Base-by-base conservation (phyloP, 2,113 vertebrate species). In the Cyprinodon tularosa region DNA sequence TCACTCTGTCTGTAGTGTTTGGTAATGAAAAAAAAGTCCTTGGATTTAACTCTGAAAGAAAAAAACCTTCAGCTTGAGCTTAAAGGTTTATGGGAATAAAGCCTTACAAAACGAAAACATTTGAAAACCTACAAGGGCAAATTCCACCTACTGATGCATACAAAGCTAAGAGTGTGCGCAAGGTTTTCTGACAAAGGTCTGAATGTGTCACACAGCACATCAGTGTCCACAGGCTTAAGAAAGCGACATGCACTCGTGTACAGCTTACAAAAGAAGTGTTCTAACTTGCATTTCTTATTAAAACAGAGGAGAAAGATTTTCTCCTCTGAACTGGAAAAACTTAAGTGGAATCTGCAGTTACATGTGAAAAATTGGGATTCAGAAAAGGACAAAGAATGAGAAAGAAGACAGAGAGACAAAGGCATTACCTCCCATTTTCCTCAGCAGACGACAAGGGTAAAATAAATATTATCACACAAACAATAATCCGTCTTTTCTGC, bases 391-490 rank as follows among this genome's bases (percentile, higher is more conserved):
- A 68, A 77, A 70, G 39, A 71, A 82, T 82, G 78, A 86, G 68
- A 59, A 72, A 77, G n/a, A 48, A 85, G 77, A 86, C 78, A 40
- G 53, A 88, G 71, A 89, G 78, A 88, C 88, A 90, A 89, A 91
- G 62, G 74, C 84, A 91, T 90, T 87, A 93, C 74, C 88, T 90
- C 76, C 82, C 69, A 84, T 91, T 87, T 86, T 89, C 83, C 79
- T 73, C 68, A 17, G 77, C 83, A 87, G 86, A 93, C 90, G 92
- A 94, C 93, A 93, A 88, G 85, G 67, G 78, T 89, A 90, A 93
- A 91, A 93, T 92, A 93, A 95, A 94, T 92, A 95, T 94, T 91
- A 93, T 90, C 91, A 88, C 91, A 90, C 91, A 92, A 94, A 94
- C 93, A 93, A 94, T 94, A 93, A 94, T 94, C 90, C 77, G 84